Base-by-base conservation (phyloP, 2,797 vertebrate genomes). In the Danio jaintianensis region DNA sequence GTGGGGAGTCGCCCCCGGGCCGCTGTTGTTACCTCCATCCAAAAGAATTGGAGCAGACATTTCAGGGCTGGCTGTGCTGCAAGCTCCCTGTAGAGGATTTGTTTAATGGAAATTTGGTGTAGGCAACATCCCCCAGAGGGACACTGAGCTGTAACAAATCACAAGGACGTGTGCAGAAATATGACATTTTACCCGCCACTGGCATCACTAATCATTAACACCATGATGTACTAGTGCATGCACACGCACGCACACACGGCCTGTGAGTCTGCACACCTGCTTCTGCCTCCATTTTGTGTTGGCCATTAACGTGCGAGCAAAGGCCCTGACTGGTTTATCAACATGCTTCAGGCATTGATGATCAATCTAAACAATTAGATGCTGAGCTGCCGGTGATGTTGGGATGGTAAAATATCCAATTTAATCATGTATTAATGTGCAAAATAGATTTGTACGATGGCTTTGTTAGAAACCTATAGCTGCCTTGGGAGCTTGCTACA, bases 21-120 rank as follows among this genome's bases (percentile, higher is more conserved):
- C 47, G 88, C 91, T 89, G 88, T 89, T 87, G 90, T 86, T 87
- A 88, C 86, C 89, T 87, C 87, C 84, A 85, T 82, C 89, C 82
- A 88, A 87, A 89, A 88, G 89, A 93, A 92, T 81, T 89, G 89
- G 91, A 91, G 91, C 89, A 91, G 85, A 90, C 90, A 89, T 91
- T 89, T 85, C 89, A 91, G 88, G 90, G 89, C 89, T 90, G 90
- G 90, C 87, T 87, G 43, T 58, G 7, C 48, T 80, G 69, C 70
- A 80, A 80, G 16, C 85, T 90, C 88, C 85, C 90, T 89, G 86
- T 86, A 84, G 89, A 90, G 90, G 88, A 83, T 91, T 89, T 83
- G 79, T 86, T 84, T 93, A 92, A 93, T 93, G 93, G 91, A 91
- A 89, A 93, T 91, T 82, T 85, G 87, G 83, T 91, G 91, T 92